These are phyloP conservation scores for Turritopsis rubra DNA, from an alignment of 30 jellyfish, hydroid and myxozoan genomes.

Conservation along the genomic window DNA sequence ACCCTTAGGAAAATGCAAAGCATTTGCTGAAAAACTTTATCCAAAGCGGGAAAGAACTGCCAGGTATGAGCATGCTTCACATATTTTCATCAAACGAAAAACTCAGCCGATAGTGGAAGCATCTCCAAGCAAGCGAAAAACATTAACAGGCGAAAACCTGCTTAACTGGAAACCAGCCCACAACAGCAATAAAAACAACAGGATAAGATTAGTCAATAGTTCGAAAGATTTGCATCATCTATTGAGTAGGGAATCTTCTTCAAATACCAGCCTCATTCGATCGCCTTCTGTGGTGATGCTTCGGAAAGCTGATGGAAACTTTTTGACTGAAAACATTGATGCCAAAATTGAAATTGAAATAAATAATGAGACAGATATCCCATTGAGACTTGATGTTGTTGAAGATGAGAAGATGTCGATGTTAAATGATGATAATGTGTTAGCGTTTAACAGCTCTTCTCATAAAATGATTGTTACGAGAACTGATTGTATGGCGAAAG, in stretches of 20 bases:
- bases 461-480: not conserved
- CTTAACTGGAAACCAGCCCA: not conserved
- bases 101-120: not conserved
- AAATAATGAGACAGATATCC: not conserved
- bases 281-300: not conserved
- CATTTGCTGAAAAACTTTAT: constrained; percentile 3
- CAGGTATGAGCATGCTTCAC: not conserved
- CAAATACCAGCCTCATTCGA: not conserved
- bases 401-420: constrained; percentile 1
- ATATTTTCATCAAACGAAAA: not conserved
- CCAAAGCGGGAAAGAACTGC: constrained; percentile 14
- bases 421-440: not conserved
- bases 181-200: not conserved
- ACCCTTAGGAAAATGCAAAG: not conserved
- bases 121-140: not conserved
- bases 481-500: not conserved
- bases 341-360: not conserved
- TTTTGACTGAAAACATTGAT: constrained; percentile 10
- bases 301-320: not conserved
- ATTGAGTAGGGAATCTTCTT: not conserved
- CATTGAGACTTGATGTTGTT: not conserved
- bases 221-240: not conserved
- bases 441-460: not conserved
- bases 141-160: not conserved
- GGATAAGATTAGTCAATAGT: not conserved